phyloP scores from a whole-genome alignment of 1,140 invertebrate genomes.

The Dendrolimus kikuchii region DNA sequence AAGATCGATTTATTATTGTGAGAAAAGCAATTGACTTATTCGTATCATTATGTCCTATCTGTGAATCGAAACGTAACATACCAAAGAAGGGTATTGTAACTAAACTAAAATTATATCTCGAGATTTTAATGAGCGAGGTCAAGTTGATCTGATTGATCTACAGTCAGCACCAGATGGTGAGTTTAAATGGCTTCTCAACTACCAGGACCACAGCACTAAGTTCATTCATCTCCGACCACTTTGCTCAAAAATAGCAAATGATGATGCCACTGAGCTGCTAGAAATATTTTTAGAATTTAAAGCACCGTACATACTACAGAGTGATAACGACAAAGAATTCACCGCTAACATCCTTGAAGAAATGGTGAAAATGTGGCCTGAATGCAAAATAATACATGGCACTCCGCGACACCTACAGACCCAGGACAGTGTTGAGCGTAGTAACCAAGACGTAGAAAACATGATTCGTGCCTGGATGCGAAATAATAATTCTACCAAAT shows the following conservation, averaged over 20 bases:
- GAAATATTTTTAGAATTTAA: slow-evolving; percentile 46
- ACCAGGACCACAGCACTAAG: slow-evolving; percentile 68
- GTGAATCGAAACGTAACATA: slow-evolving; percentile 13
- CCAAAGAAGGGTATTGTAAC: slow-evolving; percentile 33
- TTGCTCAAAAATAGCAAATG: slow-evolving; percentile 30
- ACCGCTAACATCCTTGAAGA: slow-evolving; percentile 35
- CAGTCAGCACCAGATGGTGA: slow-evolving; percentile 52
- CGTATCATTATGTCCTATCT: slow-evolving; percentile 13
- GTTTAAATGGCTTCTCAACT: slow-evolving; percentile 62
- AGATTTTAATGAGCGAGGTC: slow-evolving; percentile 49
- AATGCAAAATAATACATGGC: too few relatives aligned
- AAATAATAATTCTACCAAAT: too few relatives aligned
- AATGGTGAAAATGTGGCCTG: too few relatives aligned
- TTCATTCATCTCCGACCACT: slow-evolving; percentile 43
- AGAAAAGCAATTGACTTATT: slow-evolving; percentile 20
- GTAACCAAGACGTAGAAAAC: too few relatives aligned
- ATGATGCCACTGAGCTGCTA: slow-evolving; percentile 26
- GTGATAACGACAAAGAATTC: slow-evolving; percentile 50
- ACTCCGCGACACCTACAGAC: too few relatives aligned
- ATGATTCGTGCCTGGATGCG: too few relatives aligned
- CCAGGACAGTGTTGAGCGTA: too few relatives aligned
- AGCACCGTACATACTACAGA: slow-evolving; percentile 41
- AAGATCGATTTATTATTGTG: slow-evolving; percentile 17
- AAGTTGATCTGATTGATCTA: slow-evolving; percentile 68
- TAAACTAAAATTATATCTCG: slow-evolving; percentile 39